These are phyloP conservation scores for Lates japonicus DNA, from an alignment of 2,797 vertebrate species.

Conservation along the genomic window DNA sequence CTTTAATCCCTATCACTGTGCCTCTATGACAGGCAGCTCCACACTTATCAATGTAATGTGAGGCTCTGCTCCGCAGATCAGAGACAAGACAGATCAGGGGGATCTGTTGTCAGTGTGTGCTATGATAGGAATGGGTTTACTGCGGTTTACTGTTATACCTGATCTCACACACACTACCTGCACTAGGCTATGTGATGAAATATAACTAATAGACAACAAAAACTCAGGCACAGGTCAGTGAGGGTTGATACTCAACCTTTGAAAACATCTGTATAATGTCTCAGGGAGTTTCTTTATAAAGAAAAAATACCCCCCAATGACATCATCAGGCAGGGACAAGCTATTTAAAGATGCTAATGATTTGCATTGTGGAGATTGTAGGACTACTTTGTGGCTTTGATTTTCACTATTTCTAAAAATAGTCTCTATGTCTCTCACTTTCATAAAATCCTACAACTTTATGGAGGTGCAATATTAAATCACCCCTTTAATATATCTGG, in stretches of 20 bases:
- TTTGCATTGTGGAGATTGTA: not conserved
- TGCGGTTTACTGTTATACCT: not conserved
- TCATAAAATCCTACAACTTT: too few relatives aligned
- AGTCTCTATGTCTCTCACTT: too few relatives aligned
- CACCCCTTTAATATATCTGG: too few relatives aligned
- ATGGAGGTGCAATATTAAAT: too few relatives aligned
- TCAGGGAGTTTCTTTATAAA: not conserved
- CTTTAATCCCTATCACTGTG: slow-evolving; percentile 41
- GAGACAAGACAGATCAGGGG: slow-evolving; percentile 26
- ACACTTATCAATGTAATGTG: slow-evolving; percentile 49
- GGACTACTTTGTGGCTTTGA: too few relatives aligned
- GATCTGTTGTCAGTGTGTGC: not conserved
- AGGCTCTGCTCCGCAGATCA: slow-evolving; percentile 30
- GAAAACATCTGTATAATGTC: not conserved
- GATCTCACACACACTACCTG: not conserved
- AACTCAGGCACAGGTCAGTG: not conserved
- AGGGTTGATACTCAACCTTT: not conserved
- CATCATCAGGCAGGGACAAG: too few relatives aligned
- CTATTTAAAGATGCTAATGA: not conserved
- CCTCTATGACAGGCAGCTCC: slow-evolving; percentile 29
- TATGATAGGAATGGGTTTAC: slow-evolving; percentile 19
- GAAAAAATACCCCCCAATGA: too few relatives aligned
- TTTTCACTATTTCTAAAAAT: too few relatives aligned
- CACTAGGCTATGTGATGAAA: not conserved
- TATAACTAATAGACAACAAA: not conserved